Evolutionary conservation across 2,888 invertebrate species (phyloP).

Genomic region (Tetragonula carbonaria): DNA sequence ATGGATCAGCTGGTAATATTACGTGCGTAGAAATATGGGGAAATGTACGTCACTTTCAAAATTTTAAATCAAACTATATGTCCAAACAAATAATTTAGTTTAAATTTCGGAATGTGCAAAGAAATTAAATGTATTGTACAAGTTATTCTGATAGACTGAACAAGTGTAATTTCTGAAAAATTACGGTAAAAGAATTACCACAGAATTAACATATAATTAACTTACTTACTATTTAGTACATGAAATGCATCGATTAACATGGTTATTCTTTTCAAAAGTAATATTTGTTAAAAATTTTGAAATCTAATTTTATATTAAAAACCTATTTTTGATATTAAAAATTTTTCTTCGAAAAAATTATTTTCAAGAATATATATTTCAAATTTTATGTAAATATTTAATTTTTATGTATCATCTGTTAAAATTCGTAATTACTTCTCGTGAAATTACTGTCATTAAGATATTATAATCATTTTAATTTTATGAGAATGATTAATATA

Average conservation of each 20-base stretch:
- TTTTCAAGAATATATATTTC: neutral
- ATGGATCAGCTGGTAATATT: neutral
- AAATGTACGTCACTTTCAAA: neutral
- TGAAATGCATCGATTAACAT: neutral
- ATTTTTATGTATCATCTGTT: neutral
- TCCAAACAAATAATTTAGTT: no score
- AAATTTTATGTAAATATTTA: neutral
- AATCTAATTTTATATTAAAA: neutral
- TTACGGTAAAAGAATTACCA: neutral
- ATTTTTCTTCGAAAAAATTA: neutral
- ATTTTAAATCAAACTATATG: neutral
- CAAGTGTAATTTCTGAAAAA: neutral
- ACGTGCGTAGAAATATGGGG: neutral
- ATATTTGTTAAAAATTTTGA: neutral
- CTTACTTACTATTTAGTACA: slow-evolving; percentile 13
- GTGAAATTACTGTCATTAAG: neutral
- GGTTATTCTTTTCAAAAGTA: neutral
- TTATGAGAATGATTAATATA: neutral
- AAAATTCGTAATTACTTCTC: neutral
- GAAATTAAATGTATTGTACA: no score
- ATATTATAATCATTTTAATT: neutral
- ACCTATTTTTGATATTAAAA: neutral
- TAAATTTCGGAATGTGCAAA: no score
- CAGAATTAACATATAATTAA: slow-evolving; percentile 2
- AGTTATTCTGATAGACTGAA: neutral